phyloP scores from a whole-genome alignment of 2,888 invertebrate species.

The Eucera pruinosa region DNA sequence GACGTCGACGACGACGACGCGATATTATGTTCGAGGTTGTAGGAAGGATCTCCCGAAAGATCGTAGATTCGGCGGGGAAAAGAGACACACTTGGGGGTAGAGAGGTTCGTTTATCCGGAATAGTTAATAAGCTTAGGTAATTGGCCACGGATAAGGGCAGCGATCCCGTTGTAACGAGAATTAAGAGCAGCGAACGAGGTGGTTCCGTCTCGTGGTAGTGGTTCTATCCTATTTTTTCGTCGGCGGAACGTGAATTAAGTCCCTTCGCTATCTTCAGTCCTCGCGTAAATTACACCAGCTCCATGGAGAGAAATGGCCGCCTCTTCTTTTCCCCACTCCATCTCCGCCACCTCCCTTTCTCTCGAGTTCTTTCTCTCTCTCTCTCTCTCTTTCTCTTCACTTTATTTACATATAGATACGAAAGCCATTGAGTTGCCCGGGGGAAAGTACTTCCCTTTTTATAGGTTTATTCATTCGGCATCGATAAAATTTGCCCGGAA shows the following conservation, averaged over 20 bases:
- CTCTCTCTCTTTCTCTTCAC: constrained; percentile 55
- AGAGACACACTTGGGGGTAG: neutral
- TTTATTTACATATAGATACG: constrained; percentile 83
- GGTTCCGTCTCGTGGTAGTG: constrained; percentile 68
- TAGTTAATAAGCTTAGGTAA: constrained; percentile 58
- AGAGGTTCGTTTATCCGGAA: constrained; percentile 48
- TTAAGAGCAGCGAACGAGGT: constrained; percentile 73
- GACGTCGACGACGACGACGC: too few relatives aligned
- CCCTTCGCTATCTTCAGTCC: constrained; percentile 74
- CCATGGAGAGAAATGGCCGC: constrained; percentile 73
- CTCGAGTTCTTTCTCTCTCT: constrained; percentile 26
- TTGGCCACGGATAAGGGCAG: constrained; percentile 51
- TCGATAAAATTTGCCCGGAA: constrained; percentile 72
- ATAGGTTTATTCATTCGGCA: constrained; percentile 69
- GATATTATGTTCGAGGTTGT: neutral
- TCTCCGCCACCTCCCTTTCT: neutral
- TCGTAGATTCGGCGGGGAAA: neutral
- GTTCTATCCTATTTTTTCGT: constrained; percentile 61
- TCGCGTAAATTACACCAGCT: constrained; percentile 73
- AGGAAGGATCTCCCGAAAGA: neutral
- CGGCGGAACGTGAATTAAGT: constrained; percentile 71
- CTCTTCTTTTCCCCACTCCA: constrained; percentile 64
- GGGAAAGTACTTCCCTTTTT: constrained; percentile 70
- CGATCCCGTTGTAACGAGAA: constrained; percentile 56
- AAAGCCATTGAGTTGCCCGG: constrained; percentile 73